Evolutionary conservation across 2,797 vertebrate species (phyloP).

Genomic region (Cyclura pinguis): DNA sequence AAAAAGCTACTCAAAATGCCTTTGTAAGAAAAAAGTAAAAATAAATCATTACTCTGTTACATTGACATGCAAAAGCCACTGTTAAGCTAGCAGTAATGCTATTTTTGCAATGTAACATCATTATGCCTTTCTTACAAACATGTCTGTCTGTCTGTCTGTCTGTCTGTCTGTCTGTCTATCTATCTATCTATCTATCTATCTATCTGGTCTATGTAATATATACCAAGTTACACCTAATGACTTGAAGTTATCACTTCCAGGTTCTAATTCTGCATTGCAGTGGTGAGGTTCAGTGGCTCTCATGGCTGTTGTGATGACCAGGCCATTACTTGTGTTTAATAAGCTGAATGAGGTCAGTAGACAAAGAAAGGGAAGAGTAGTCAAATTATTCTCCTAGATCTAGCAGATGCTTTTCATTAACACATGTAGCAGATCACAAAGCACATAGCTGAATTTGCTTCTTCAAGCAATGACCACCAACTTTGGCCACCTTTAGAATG

Average conservation of each 20-base stretch:
- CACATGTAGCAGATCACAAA: too few relatives aligned
- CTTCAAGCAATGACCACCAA: neutral
- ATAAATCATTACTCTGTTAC: neutral
- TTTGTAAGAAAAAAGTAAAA: neutral
- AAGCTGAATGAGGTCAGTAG: too few relatives aligned
- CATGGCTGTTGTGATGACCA: neutral
- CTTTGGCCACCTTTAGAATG: neutral
- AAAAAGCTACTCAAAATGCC: neutral
- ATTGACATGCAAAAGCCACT: neutral
- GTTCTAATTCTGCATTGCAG: neutral
- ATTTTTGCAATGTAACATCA: neutral
- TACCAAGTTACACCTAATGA: too few relatives aligned
- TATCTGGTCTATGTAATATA: too few relatives aligned
- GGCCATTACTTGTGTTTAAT: neutral
- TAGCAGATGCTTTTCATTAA: neutral
- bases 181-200: too few relatives aligned
- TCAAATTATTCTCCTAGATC: neutral
- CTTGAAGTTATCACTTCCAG: neutral
- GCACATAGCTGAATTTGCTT: neutral
- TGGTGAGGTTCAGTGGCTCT: neutral
- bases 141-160: too few relatives aligned
- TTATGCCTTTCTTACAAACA: neutral
- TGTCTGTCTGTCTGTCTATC: too few relatives aligned
- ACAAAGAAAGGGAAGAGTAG: neutral
- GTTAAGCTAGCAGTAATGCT: neutral